Base-by-base conservation (phyloP, 2,888 invertebrate genomes). In the Margaritifera margaritifera region DNA sequence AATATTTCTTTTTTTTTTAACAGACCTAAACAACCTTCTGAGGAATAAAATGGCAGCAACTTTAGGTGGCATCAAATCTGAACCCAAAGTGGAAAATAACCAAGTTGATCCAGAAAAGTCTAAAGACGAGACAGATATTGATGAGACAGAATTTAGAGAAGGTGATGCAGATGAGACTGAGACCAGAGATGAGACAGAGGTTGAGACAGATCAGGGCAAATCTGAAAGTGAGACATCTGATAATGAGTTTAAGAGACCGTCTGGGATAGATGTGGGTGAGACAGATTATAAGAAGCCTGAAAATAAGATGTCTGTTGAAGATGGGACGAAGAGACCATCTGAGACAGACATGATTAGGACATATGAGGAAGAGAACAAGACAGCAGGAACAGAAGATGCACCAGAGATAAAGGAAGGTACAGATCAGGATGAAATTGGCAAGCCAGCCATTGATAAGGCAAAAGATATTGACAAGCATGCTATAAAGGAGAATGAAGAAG, bases 71-170 rank as follows among this genome's bases (percentile, higher is more conserved):
- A 58, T 15, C 53, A 60, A 53, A 54, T 50, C 42, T 42, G 42
- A 42, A 42, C 42, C 42, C 0, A 42, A 42, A 42, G 8, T 42
- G 42, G 42, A 42, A 42, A 42, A 42, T 42, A 42, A 42, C 42
- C 42, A 42, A 42, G 42, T 11, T 42, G 42, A 42, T 11, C 42
- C 11, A 11, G 42, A 11, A 11, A 42, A 42, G 42, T 0, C 42
- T 42, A 42, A 2, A 59, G 64, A 58, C 31, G 62, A 64, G 11
- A 52, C 50, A 19, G 51, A 64, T 6, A 61, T 66, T 18, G 72
- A 72, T 66, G 72, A 69, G 24, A 72, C 69, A 52, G 72, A 72
- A 60, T 42, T 69, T 58, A 62, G 50, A 25, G 56, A 55, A 18
- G 22, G 52, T 18, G 57, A 64, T 53, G 61, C 42, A 8, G 64